A percentile compares a stretch with the other conserved stretches of the same genome.
These are phyloP conservation scores for Falco concolor DNA, from an alignment of 2,797 vertebrate species.

Conservation along the genomic window DNA sequence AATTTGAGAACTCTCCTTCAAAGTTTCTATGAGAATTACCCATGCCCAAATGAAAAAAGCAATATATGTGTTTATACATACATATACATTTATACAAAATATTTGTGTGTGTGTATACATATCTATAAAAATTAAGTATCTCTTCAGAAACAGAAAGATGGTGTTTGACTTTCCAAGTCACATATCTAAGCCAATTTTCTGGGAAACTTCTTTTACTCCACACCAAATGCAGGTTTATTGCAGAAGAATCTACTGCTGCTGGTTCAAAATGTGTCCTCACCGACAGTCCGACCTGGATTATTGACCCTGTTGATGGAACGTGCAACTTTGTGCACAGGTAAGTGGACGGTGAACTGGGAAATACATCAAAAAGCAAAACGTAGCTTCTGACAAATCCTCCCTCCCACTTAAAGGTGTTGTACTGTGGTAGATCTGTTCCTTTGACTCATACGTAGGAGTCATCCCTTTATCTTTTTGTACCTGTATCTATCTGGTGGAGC, in stretches of 20 bases:
- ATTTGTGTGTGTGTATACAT: background rate
- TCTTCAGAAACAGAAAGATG: background rate
- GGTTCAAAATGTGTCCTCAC: conserved; percentile 83
- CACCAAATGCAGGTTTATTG: conserved; percentile 79
- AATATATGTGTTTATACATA: background rate
- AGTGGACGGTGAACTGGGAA: background rate
- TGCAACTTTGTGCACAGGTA: conserved; percentile 89
- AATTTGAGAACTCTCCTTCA: background rate
- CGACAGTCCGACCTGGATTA: conserved; percentile 83
- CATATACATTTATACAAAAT: background rate
- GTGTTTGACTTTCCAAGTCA: background rate
- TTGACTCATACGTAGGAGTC: background rate
- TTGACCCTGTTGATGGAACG: conserved; percentile 87
- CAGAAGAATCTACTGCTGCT: conserved; percentile 84
- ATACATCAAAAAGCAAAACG: background rate
- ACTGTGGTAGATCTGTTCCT: background rate
- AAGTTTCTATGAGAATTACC: background rate
- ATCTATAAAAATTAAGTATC: background rate
- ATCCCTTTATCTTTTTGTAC: background rate
- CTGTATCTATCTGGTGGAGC: accelerated
- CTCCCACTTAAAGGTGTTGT: background rate
- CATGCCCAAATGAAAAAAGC: background rate
- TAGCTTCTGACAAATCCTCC: background rate
- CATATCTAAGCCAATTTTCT: background rate
- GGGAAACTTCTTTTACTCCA: background rate